phyloP scores from a whole-genome alignment of 2,797 vertebrate species.

The Pantherophis alleghaniensis region DNA sequence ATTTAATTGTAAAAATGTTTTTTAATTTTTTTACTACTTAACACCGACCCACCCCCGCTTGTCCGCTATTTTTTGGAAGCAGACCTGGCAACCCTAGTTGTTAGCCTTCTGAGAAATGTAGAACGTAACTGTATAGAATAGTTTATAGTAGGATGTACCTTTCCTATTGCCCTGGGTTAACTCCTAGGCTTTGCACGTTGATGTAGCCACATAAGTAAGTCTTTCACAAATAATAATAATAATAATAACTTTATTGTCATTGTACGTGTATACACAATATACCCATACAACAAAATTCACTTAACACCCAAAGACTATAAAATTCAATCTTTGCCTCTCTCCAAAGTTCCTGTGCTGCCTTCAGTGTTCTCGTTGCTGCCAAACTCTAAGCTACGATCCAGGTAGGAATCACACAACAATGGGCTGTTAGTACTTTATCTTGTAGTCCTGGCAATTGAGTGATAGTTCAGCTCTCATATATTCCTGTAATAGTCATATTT shows the following conservation, averaged over 20 bases:
- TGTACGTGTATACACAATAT: too few species aligned
- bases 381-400: neutral
- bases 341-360: neutral
- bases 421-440: neutral
- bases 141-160: neutral
- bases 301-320: too few species aligned
- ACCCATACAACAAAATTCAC: too few species aligned
- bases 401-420: neutral
- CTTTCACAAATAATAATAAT: neutral
- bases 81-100: too few species aligned
- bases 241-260: too few species aligned
- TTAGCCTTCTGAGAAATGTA: neutral
- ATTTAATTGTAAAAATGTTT: too few species aligned
- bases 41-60: too few species aligned
- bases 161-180: neutral
- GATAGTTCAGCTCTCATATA: neutral
- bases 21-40: too few species aligned
- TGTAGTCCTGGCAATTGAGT: neutral
- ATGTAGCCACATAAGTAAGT: neutral
- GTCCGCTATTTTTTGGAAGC: too few species aligned
- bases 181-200: neutral
- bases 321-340: neutral
- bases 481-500: neutral
- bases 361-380: neutral
- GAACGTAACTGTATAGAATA: neutral